phyloP scores from a whole-genome alignment of 2,113 vertebrate species.

The Ornithorhynchus anatinus region DNA sequence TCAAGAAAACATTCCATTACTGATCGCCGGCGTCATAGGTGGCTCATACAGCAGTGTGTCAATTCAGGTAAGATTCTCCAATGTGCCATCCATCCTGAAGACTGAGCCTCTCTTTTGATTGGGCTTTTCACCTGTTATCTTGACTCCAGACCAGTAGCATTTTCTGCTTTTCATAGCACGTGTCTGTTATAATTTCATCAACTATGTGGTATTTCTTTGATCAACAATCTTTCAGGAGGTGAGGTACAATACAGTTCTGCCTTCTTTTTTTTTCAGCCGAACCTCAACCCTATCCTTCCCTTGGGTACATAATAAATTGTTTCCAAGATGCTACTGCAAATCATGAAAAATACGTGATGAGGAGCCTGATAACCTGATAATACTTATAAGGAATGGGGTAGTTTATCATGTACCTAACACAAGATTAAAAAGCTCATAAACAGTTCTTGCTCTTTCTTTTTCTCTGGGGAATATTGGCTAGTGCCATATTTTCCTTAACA shows the following conservation, averaged over 20 bases:
- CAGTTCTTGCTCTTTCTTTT: not conserved
- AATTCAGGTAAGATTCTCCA: conserved; percentile 87
- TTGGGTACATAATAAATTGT: not conserved
- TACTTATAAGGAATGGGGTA: not conserved
- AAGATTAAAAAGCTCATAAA: not conserved
- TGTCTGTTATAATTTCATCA: not conserved
- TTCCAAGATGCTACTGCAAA: not conserved
- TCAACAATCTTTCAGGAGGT: not conserved
- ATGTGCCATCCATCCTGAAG: not conserved
- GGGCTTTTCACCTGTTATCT: too few relatives aligned
- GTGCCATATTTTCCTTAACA: too few relatives aligned
- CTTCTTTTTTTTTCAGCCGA: not conserved
- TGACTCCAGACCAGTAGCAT: too few relatives aligned
- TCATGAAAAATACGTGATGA: not conserved
- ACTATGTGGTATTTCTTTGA: not conserved
- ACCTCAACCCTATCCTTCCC: not conserved
- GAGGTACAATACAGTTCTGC: not conserved
- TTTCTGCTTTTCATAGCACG: too few relatives aligned
- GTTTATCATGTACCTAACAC: not conserved
- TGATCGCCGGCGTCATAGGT: conserved; percentile 93
- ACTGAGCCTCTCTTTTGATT: not conserved
- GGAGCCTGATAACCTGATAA: not conserved
- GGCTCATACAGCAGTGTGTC: conserved; percentile 98
- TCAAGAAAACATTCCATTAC: conserved; percentile 91
- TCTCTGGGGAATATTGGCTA: too few relatives aligned